Conservation (phyloP, 2,113 vertebrate genomes). For the Leptobrachium leishanense region DNA sequence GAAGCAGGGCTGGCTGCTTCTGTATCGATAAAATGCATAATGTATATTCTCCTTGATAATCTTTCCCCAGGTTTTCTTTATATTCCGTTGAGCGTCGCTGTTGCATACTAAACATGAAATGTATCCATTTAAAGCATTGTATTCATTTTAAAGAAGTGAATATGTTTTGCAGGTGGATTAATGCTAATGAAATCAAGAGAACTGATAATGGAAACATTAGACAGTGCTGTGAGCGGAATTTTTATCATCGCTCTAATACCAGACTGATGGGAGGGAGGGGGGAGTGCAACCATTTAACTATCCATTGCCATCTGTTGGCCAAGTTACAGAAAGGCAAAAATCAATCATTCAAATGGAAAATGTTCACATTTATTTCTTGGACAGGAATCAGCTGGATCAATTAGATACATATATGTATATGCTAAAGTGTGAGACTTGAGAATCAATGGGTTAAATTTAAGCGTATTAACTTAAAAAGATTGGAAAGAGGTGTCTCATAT, state of each 20-base stretch:
- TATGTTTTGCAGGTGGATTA: background rate
- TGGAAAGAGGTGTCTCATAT: too few relatives aligned
- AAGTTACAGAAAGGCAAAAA: background rate
- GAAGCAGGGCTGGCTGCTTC: too few relatives aligned
- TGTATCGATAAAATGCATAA: too few relatives aligned
- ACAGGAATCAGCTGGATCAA: too few relatives aligned
- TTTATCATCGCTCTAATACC: background rate
- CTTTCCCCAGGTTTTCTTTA: background rate
- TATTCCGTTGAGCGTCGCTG: background rate
- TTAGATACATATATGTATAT: too few relatives aligned
- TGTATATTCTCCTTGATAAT: too few relatives aligned
- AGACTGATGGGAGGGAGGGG: background rate
- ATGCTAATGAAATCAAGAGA: background rate
- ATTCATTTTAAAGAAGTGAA: background rate
- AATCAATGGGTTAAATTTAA: too few relatives aligned
- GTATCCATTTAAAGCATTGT: background rate
- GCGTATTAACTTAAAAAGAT: too few relatives aligned
- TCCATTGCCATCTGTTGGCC: background rate
- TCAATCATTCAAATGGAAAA: too few relatives aligned
- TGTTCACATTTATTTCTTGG: too few relatives aligned
- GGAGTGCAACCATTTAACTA: background rate
- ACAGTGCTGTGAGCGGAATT: background rate
- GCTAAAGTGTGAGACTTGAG: too few relatives aligned
- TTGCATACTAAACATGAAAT: background rate
- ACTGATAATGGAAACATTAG: background rate